phyloP scores from a whole-genome alignment of 1,140 invertebrate genomes.

The Nephotettix cincticeps region DNA sequence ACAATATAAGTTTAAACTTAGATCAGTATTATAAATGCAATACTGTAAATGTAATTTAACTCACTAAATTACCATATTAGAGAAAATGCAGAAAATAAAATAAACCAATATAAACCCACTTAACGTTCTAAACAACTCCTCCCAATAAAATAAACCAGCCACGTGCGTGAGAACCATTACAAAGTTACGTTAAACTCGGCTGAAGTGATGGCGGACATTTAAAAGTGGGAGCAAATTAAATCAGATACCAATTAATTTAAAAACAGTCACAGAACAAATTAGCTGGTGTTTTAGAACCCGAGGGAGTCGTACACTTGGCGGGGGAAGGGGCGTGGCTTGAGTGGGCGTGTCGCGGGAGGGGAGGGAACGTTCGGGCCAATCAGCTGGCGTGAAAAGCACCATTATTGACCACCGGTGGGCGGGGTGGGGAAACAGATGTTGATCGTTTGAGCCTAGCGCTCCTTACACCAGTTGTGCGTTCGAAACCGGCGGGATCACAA shows the following conservation, averaged over 20 bases:
- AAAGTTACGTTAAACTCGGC: conserved; percentile 12
- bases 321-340: neutral
- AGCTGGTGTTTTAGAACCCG: conserved; percentile 12
- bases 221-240: conserved; percentile 18
- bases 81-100: too few species aligned
- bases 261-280: conserved; percentile 20
- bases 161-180: neutral
- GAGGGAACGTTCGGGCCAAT: neutral
- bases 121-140: too few species aligned
- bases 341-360: neutral
- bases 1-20: too few species aligned
- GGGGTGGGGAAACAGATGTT: neutral
- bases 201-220: conserved; percentile 16
- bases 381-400: neutral
- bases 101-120: too few species aligned
- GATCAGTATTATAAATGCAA: too few species aligned
- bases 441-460: neutral
- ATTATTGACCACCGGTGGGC: neutral
- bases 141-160: too few species aligned
- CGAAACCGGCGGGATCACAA: neutral
- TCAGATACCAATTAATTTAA: conserved; percentile 21
- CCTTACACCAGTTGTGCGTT: neutral
- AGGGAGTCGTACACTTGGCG: neutral
- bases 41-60: too few species aligned
- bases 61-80: too few species aligned